phyloP scores from a whole-genome alignment of 1,140 invertebrate genomes.

The Brachionus manjavacas region DNA sequence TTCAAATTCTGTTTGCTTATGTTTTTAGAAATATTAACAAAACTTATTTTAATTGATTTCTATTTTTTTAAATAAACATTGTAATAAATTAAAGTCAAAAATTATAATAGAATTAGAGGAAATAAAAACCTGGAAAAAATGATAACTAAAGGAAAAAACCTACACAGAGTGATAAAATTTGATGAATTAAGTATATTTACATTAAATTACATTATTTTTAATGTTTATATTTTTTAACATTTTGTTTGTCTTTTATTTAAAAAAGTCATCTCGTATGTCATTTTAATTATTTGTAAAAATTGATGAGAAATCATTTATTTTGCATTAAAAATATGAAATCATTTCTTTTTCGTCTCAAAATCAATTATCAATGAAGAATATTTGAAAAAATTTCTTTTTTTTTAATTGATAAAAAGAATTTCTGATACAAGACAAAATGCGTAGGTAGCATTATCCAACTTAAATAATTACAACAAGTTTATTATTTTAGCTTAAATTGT shows the following conservation, averaged over 20 bases:
- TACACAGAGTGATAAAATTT: no score
- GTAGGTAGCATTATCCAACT: neutral
- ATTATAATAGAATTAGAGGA: neutral
- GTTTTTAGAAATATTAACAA: neutral
- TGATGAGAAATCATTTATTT: no score
- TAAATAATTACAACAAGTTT: neutral
- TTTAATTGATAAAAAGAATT: neutral
- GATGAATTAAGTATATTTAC: no score
- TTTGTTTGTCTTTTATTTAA: no score
- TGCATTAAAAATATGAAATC: no score
- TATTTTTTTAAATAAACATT: neutral
- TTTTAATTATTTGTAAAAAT: no score
- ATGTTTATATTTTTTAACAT: no score
- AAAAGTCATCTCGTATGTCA: no score
- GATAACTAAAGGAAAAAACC: no score
- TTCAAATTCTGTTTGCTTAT: neutral
- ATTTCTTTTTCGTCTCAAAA: neutral
- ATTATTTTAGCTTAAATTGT: neutral
- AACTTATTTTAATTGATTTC: neutral
- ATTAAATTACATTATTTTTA: no score
- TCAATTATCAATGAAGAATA: neutral
- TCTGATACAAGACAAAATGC: neutral
- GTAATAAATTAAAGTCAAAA: neutral
- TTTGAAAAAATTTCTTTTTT: neutral
- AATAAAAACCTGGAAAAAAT: neutral